A percentile compares a stretch with the other conserved stretches of the same genome.
These are phyloP conservation scores for Prionailurus viverrinus DNA, from an alignment of 2,113 vertebrate genomes.

Conservation along the genomic window DNA sequence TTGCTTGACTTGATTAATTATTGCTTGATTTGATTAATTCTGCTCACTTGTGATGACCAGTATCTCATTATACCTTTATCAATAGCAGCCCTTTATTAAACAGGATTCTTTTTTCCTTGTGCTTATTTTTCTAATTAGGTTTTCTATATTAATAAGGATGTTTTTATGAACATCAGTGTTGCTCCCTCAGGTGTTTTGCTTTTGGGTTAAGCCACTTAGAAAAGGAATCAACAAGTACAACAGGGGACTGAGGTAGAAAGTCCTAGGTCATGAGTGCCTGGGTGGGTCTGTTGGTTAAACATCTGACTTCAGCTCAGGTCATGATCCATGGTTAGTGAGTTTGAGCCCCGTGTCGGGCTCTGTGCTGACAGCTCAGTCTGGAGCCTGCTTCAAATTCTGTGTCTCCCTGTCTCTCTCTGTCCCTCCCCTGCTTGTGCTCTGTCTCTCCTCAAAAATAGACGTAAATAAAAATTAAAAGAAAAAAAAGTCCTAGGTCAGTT, in stretches of 20 bases:
- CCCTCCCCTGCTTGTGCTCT: no score
- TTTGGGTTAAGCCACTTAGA: not conserved
- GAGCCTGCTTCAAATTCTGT: no score
- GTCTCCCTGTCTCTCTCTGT: no score
- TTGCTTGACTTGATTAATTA: constrained; percentile 79
- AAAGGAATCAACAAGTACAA: not conserved
- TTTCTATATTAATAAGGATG: constrained; percentile 70
- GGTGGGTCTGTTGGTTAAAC: no score
- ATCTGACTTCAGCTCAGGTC: no score
- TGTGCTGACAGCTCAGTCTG: no score
- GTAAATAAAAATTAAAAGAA: no score
- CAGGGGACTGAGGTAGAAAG: not conserved
- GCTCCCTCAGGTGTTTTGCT: not conserved
- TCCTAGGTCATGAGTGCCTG: not conserved
- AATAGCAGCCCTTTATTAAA: constrained; percentile 79
- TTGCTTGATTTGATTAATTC: constrained; percentile 79
- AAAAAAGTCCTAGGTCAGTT: not conserved
- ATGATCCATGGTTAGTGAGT: no score
- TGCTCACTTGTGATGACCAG: constrained; percentile 72
- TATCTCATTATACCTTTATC: constrained; percentile 80
- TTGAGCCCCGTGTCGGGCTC: no score
- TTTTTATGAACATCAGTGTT: not conserved
- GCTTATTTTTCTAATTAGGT: constrained; percentile 77
- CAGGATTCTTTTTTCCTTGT: constrained; percentile 73
- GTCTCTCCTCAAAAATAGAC: no score